Conservation (phyloP, 2,888 invertebrate genomes). For the Zaprionus lineosus region DNA sequence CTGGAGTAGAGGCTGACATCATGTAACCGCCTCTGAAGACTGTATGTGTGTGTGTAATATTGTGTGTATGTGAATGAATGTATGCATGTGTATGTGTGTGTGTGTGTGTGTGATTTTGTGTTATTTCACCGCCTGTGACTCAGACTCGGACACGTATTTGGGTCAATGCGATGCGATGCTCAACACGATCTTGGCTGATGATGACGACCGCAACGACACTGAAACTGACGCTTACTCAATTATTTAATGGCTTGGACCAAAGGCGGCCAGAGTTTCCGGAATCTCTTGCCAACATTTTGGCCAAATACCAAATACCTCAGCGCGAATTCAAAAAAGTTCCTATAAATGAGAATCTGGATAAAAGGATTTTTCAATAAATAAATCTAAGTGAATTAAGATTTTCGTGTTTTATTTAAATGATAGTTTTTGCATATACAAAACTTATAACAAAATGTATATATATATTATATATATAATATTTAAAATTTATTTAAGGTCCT, state of each 20-base stretch:
- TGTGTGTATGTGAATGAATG: slow-evolving; percentile 1
- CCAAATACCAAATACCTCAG: too few species aligned
- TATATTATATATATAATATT: slow-evolving; percentile 23
- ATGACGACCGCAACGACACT: slow-evolving; percentile 38
- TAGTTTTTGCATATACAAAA: slow-evolving; percentile 59
- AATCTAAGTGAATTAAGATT: slow-evolving; percentile 15
- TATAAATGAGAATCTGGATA: slow-evolving; percentile 38
- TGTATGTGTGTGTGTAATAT: slow-evolving; percentile 18
- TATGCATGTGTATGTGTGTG: not conserved
- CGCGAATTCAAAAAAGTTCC: slow-evolving; percentile 55
- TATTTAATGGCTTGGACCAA: slow-evolving; percentile 29
- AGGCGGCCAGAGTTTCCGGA: slow-evolving; percentile 15
- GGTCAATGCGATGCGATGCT: slow-evolving; percentile 59
- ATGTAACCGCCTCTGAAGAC: slow-evolving; percentile 5
- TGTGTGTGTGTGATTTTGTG: not conserved
- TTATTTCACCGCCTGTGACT: slow-evolving; percentile 52
- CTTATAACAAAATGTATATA: slow-evolving; percentile 57
- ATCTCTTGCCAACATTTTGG: slow-evolving; percentile 1
- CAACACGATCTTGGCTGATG: slow-evolving; percentile 43
- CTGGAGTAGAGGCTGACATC: slow-evolving; percentile 82
- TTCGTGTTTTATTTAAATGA: slow-evolving; percentile 61
- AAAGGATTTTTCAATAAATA: slow-evolving; percentile 16
- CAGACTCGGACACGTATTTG: slow-evolving; percentile 48
- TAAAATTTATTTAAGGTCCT: slow-evolving; percentile 36
- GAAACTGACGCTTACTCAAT: slow-evolving; percentile 37